Conservation (phyloP, 1,140 invertebrate species). For the Thaumatotibia leucotreta region DNA sequence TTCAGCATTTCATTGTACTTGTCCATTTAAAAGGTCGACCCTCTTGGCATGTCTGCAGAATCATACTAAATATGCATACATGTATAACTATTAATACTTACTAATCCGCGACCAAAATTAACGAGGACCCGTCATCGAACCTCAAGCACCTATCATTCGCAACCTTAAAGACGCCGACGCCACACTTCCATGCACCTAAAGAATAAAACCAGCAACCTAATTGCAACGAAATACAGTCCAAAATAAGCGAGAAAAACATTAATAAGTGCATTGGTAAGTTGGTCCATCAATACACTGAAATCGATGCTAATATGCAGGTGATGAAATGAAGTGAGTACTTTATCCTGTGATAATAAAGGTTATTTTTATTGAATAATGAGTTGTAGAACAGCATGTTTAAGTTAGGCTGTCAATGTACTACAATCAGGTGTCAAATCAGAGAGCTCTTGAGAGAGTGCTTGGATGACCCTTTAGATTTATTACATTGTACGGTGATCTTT, state of each 20-base stretch:
- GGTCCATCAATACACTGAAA: not conserved
- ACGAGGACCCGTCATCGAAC: not conserved
- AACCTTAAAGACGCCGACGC: conserved; percentile 4
- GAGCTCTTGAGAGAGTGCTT: not conserved
- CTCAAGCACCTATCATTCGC: conserved; percentile 7
- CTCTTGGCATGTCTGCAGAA: not conserved
- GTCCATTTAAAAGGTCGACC: not conserved
- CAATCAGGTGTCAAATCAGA: conserved; percentile 10
- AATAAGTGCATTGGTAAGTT: not conserved
- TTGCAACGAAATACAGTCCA: not conserved
- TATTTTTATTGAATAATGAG: not conserved
- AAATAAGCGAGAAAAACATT: not conserved
- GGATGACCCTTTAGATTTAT: conserved; percentile 7
- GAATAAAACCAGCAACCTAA: not conserved
- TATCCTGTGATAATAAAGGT: not conserved
- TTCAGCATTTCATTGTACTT: too few species aligned
- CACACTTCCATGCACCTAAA: not conserved
- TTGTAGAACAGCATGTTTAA: not conserved
- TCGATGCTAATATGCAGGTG: not conserved
- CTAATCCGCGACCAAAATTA: conserved; percentile 9
- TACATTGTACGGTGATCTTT: not conserved
- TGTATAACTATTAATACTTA: not conserved
- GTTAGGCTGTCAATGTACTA: not conserved
- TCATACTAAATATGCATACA: not conserved
- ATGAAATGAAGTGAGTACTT: not conserved